A percentile compares a stretch with the other conserved stretches of the same genome.
Evolutionary conservation across 2,888 invertebrate genomes (phyloP).

Genomic region (Eudasyphora cyanicolor): DNA sequence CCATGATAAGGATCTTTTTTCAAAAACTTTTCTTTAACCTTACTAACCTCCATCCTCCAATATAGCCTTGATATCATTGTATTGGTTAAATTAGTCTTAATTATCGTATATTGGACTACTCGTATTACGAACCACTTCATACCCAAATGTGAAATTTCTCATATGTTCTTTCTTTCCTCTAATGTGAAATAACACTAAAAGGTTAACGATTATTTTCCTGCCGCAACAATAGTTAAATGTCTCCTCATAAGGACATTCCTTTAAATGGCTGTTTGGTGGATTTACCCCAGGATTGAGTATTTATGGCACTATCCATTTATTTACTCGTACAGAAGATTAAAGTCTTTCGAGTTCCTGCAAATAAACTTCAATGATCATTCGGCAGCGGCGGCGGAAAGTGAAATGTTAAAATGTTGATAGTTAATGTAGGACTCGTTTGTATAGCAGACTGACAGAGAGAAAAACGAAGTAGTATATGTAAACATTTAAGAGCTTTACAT

Average conservation of each 20-base stretch:
- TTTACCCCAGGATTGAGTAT: slow-evolving; percentile 52
- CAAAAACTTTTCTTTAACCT: too few relatives aligned
- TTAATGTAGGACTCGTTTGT: slow-evolving; percentile 4
- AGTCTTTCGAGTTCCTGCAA: slow-evolving; percentile 46
- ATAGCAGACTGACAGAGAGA: too few relatives aligned
- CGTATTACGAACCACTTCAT: too few relatives aligned
- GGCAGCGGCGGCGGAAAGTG: background rate
- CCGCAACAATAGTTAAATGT: slow-evolving; percentile 18
- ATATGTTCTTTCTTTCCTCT: background rate
- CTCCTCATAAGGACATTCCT: background rate
- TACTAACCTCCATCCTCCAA: too few relatives aligned
- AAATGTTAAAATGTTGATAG: background rate
- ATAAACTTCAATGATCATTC: slow-evolving; percentile 47
- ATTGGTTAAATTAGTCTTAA: too few relatives aligned
- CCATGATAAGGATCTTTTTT: too few relatives aligned
- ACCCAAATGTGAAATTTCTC: background rate
- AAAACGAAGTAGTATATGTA: slow-evolving; percentile 16
- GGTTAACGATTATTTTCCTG: slow-evolving; percentile 42
- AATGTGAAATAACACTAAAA: slow-evolving; percentile 31
- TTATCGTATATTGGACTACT: too few relatives aligned
- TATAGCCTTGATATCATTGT: too few relatives aligned
- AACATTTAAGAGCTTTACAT: slow-evolving; percentile 45
- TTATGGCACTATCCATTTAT: slow-evolving; percentile 48
- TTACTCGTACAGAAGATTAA: slow-evolving; percentile 52
- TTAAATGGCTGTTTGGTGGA: slow-evolving; percentile 12